Evolutionary conservation across 2,888 invertebrate species (phyloP).

Genomic region (Parapristionchus giblindavisi): DNA sequence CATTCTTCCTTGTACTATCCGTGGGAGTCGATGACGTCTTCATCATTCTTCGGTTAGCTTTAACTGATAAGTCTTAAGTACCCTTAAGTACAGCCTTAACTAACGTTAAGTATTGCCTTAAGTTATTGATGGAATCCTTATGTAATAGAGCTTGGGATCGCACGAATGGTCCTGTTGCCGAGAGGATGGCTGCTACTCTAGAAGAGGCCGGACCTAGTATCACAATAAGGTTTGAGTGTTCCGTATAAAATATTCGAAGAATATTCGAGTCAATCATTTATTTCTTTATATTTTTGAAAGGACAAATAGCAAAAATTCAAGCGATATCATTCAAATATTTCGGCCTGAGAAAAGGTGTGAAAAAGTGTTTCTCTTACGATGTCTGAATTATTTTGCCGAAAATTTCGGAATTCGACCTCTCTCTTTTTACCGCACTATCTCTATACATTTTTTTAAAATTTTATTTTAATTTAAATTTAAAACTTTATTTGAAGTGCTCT

Average conservation of each 20-base stretch:
- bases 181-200: slow-evolving; percentile 56
- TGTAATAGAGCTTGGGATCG: slow-evolving; percentile 26
- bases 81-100: neutral
- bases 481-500: slow-evolving; percentile 54
- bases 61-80: neutral
- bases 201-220: slow-evolving; percentile 66
- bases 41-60: slow-evolving; percentile 46
- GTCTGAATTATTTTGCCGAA: too few relatives aligned
- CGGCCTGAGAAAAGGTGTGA: too few relatives aligned
- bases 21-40: slow-evolving; percentile 67
- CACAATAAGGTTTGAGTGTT: slow-evolving; percentile 62
- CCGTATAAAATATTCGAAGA: neutral
- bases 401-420: neutral
- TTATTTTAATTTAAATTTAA: neutral
- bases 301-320: neutral
- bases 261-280: neutral
- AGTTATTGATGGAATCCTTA: neutral
- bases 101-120: too few relatives aligned
- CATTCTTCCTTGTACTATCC: slow-evolving; percentile 64
- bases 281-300: neutral
- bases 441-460: neutral
- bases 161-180: slow-evolving; percentile 40
- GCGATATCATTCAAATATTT: neutral
- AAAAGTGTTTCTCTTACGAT: too few relatives aligned
- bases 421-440: neutral